Base-by-base conservation (phyloP, 2,888 invertebrate genomes). In the Trachelus iudaicus region DNA sequence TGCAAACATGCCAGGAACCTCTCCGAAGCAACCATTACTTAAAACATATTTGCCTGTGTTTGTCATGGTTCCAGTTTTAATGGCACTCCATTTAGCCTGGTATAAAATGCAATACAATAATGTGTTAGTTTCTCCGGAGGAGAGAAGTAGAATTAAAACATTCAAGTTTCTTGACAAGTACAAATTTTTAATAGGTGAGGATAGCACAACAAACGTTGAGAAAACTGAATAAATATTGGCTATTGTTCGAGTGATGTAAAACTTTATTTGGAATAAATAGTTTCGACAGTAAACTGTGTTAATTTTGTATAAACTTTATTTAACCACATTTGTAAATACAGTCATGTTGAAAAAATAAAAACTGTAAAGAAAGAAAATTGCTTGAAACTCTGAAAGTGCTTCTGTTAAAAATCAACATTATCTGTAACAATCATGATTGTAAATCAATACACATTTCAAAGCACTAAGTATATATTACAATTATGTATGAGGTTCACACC, bases 401-500 rank as follows among this genome's bases (percentile, higher is more conserved):
- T 56, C 56, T 23, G 23, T 56, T 23, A 56, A 56, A 56, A 56
- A 56, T 9, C 23, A 56, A 15, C 56, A 56, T 3, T 82, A 77
- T 75, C 73, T 79, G 69, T 78, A 81, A 79, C 79, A 78, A 76
- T 77, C 82, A 81, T 83, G 88, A 89, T 89, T 84, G 84, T 73
- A 23, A 69, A 73, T 74, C 30, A 34, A 69, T 31, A 74, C 37
- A 69, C 69, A 35, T 69, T n/a, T 69, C 40, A 74, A 69, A 73
- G 69, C 31, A 15, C 69, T 56, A 34, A 37, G n/a, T 40, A 77
- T 79, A 76, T 79, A 73, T 79, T 79, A 79, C 78, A 79, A 73
- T 75, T 75, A 30, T 87, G 87, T 82, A 79, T 79, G 79, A 83
- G 77, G 75, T 82, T 83, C 87, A 86, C 74, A 82, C 88, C 77